Percentiles rank a stretch among this genome's conserved stretches.
Evolutionary conservation across 1,140 invertebrate genomes (phyloP).

Genomic region (Drosophila micromelanica): DNA sequence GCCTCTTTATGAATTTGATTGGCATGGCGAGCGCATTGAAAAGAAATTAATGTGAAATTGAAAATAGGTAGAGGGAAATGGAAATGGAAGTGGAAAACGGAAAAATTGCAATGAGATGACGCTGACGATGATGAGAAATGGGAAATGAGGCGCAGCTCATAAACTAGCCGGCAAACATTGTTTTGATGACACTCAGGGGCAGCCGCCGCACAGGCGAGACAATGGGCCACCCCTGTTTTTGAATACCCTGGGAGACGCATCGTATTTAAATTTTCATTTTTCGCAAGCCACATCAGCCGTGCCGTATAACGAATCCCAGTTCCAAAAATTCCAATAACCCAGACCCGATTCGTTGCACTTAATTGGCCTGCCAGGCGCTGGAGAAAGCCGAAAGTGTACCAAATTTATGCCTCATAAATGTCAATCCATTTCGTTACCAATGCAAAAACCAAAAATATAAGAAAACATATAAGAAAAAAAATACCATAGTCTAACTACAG

Average conservation of each 20-base stretch:
- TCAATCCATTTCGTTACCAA: conserved; percentile 42
- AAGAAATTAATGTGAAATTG: conserved; percentile 82
- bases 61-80: conserved; percentile 50
- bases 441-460: not conserved
- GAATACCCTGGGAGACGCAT: conserved; percentile 32
- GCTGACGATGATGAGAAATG: conserved; percentile 38
- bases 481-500: conserved; percentile 12
- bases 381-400: conserved; percentile 59
- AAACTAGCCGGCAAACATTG: conserved; percentile 79
- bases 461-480: not conserved
- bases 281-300: conserved; percentile 54
- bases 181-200: conserved; percentile 79
- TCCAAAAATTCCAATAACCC: conserved; percentile 3
- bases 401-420: conserved; percentile 81
- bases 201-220: conserved; percentile 2
- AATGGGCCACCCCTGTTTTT: conserved; percentile 39
- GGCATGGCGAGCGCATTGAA: conserved; percentile 59
- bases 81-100: conserved; percentile 37
- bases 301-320: conserved; percentile 63
- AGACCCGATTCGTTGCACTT: conserved; percentile 72
- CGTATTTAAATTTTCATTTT: conserved; percentile 71
- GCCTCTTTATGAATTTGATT: conserved; percentile 34
- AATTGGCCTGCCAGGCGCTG: conserved; percentile 54
- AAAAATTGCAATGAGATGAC: conserved; percentile 58
- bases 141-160: conserved; percentile 72